Evolutionary conservation across 2,888 invertebrate species (phyloP).

Genomic region (Oligia fasciuncula): DNA sequence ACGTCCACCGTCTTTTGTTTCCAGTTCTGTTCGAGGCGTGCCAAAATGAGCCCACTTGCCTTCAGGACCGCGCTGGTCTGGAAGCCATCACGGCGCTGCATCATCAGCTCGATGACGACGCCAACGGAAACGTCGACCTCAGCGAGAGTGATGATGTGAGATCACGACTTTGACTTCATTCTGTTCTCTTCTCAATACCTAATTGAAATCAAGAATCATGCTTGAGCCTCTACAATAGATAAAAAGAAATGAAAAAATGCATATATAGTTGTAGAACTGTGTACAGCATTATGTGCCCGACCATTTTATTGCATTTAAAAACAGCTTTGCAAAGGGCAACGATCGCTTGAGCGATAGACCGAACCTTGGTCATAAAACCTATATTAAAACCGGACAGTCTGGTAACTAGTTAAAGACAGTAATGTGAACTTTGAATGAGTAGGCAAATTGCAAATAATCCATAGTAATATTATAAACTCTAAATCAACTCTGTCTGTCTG

Average conservation of each 20-base stretch:
- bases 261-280: too few species aligned
- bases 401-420: neutral
- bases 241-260: too few species aligned
- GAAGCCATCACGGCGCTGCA: constrained; percentile 98
- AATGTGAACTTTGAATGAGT: neutral
- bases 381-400: constrained; percentile 8
- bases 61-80: constrained; percentile 96
- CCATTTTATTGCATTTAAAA: neutral
- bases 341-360: neutral
- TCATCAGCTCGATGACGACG: constrained; percentile 98
- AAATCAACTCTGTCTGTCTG: too few species aligned
- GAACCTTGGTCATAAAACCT: constrained; percentile 14
- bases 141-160: constrained; percentile 99
- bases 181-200: neutral
- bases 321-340: constrained; percentile 13
- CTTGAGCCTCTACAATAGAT: neutral
- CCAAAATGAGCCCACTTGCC: constrained; percentile 94
- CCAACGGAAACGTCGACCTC: constrained; percentile 98
- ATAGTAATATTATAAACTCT: too few species aligned
- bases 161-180: constrained; percentile 55
- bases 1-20: constrained; percentile 63
- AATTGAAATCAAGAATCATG: neutral
- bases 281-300: too few species aligned
- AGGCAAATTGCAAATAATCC: neutral
- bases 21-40: constrained; percentile 85